Evolutionary conservation across 2,113 vertebrate species (phyloP), one percentile per base, ranked within the genome.

Genomic region (Oxygymnocypris stewartii): DNA sequence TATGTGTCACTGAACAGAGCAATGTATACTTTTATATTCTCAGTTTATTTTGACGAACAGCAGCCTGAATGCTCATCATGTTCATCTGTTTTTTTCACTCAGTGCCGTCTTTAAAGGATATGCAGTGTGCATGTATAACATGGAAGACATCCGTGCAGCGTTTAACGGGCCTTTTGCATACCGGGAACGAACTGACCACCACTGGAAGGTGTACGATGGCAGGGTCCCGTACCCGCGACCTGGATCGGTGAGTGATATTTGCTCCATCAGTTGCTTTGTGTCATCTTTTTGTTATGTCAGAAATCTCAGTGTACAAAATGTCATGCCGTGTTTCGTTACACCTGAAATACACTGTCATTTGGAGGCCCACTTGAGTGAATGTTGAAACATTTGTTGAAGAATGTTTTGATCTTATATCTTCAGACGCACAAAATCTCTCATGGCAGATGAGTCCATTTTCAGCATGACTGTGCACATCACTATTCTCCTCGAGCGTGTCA

Each of bases 81-180:
- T n/a, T n/a, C n/a, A n/a, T n/a, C n/a, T n/a, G n/a, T n/a, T n/a
- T 13, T 76, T 2, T 3, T 73, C 54, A 67, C 65, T 83, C 90
- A 94, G 94, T 1, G 90, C 91, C 0, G 96, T 99, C 88, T 99
- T 99, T 92, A 96, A 97, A 92, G 98, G 98, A 9, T 98, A 97
- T 77, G 98, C 98, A 13, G 75, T 99, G 84, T 99, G 98, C 90
- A 95, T 98, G 86, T 99, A 99, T 88, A 96, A 96, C 78, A 99
- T 99, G 97, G 95, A 97, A 3, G 97, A 96, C 59, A 95, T 99
- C 80, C 94, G 98, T 87, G 97, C 96, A 23, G 97, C 96, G 42
- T 99, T 99, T 89, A 98, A 99, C 20, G 98, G 98, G 84, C 97
- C 97, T 0, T 99, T 97, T 51, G 97, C 97, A 18, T 96, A 97